A percentile compares a stretch with the other conserved stretches of the same genome.
Evolutionary conservation across 2,113 vertebrate species (phyloP).

Genomic region (Sialia sialis): DNA sequence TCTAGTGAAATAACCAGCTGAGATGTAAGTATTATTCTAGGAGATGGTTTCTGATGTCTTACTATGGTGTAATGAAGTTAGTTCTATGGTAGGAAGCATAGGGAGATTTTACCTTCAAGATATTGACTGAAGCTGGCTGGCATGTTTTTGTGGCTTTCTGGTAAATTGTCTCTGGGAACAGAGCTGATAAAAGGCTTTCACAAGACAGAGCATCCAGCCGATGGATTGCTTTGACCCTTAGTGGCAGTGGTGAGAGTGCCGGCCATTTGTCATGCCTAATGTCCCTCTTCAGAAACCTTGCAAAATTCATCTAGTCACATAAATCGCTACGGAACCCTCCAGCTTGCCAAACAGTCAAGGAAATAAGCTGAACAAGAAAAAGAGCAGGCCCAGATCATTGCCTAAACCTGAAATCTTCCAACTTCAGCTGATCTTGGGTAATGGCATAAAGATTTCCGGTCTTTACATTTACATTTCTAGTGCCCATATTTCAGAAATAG

Average conservation of each 20-base stretch:
- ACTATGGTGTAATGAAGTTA: not conserved
- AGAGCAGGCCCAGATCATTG: not conserved
- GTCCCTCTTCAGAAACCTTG: not conserved
- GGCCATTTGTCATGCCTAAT: not conserved
- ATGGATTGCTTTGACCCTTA: not conserved
- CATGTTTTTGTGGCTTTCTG: not conserved
- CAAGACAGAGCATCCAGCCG: rapidly evolving
- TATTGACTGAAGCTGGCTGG: not conserved
- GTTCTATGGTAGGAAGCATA: not conserved
- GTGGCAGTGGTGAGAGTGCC: not conserved
- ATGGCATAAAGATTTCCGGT: not conserved
- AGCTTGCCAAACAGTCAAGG: not conserved
- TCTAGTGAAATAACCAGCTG: not conserved
- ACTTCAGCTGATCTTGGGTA: not conserved
- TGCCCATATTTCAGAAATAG: not conserved
- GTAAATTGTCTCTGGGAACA: not conserved
- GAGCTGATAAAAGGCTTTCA: not conserved
- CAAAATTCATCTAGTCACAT: not conserved
- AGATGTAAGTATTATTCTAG: not conserved
- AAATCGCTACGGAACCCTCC: not conserved
- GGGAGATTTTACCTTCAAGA: not conserved
- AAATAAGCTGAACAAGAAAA: not conserved
- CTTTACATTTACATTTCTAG: not conserved
- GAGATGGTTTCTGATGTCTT: not conserved
- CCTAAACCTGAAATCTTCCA: not conserved